Conservation (phyloP, 2,113 vertebrate species). For the Miniopterus natalensis region DNA sequence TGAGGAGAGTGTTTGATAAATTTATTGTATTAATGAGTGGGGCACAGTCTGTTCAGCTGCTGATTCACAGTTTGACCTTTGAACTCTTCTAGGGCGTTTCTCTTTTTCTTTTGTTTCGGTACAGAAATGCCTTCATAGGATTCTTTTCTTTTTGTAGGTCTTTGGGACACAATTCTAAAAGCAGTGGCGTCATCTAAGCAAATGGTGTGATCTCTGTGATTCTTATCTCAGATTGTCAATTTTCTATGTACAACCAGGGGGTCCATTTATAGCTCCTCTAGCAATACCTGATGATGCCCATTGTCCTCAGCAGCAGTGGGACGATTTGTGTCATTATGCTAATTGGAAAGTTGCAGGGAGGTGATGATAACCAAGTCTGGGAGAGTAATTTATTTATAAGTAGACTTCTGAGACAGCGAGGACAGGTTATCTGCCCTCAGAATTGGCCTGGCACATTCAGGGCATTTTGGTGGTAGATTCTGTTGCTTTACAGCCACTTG, state of each 20-base stretch:
- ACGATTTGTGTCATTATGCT: background rate
- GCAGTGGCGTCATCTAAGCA: background rate
- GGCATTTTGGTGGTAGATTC: background rate
- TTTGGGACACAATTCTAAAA: background rate
- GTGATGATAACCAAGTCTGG: background rate
- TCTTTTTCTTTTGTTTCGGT: background rate
- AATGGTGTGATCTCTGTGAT: background rate
- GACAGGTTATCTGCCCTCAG: background rate
- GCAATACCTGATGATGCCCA: fast-evolving
- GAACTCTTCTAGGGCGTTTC: background rate
- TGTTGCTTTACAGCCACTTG: background rate
- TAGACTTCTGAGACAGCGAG: background rate
- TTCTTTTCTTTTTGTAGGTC: background rate
- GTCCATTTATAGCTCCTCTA: background rate
- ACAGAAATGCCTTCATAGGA: background rate
- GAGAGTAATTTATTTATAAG: background rate
- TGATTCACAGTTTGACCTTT: background rate
- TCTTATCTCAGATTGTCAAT: background rate
- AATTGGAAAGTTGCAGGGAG: background rate
- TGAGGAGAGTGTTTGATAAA: background rate
- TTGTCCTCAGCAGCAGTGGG: background rate
- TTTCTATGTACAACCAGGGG: background rate
- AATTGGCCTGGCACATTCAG: background rate
- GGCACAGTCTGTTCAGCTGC: background rate
- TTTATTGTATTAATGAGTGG: background rate